phyloP scores from a whole-genome alignment of 2,113 vertebrate species.

The Vanacampus margaritifer region DNA sequence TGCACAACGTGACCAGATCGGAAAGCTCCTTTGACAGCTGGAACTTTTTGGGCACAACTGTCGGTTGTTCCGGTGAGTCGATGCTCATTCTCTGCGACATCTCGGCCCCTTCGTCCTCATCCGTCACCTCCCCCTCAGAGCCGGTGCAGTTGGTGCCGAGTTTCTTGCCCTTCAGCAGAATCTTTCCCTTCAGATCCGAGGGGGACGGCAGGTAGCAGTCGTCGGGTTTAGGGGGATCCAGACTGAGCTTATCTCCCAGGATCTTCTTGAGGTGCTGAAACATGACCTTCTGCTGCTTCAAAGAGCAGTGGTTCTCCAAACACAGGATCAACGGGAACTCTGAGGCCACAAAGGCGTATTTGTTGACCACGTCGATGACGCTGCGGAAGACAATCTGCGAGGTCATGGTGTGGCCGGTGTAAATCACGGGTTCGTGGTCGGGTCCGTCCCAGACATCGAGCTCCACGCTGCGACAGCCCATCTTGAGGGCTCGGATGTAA shows the following conservation, averaged over 20 bases:
- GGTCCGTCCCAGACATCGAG: constrained; percentile 97
- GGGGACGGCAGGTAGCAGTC: constrained; percentile 92
- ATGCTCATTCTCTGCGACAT: constrained; percentile 89
- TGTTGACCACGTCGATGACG: constrained; percentile 92
- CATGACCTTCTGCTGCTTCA: constrained; percentile 96
- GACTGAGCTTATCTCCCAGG: constrained; percentile 86
- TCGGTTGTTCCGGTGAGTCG: constrained; percentile 79
- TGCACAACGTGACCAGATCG: constrained; percentile 91
- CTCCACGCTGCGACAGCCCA: constrained; percentile 95
- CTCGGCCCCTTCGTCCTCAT: constrained; percentile 94
- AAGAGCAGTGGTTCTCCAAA: constrained; percentile 95
- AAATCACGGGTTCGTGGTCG: constrained; percentile 93
- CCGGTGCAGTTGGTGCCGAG: constrained; percentile 80
- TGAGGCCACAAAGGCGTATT: constrained; percentile 92
- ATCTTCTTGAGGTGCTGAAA: constrained; percentile 95
- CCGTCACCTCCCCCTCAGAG: constrained; percentile 91
- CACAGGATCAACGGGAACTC: constrained; percentile 93
- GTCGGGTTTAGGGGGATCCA: constrained; percentile 79
- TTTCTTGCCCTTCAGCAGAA: constrained; percentile 93
- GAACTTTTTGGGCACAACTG: constrained; percentile 78
- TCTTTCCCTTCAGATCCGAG: constrained; percentile 83
- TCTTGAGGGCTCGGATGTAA: constrained; percentile 95
- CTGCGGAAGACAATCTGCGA: constrained; percentile 94
- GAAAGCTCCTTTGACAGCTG: constrained; percentile 95
- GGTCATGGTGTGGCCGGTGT: constrained; percentile 96